A percentile compares a stretch with the other conserved stretches of the same genome.
Conservation (phyloP, 2,888 invertebrate genomes). For the Drosophila cracens region DNA sequence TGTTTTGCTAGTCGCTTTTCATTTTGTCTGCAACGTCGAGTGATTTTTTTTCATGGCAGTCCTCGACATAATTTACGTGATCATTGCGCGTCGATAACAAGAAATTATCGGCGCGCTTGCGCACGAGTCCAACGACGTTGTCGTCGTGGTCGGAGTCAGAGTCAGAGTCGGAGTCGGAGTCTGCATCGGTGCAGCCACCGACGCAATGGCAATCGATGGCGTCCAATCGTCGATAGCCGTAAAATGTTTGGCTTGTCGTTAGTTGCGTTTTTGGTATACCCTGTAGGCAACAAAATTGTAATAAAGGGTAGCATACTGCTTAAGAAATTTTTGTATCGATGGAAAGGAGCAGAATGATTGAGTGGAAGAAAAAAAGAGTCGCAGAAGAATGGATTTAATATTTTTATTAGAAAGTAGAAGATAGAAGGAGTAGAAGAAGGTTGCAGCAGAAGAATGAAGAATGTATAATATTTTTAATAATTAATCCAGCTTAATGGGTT, state of each 20-base stretch:
- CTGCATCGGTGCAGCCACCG: constrained; percentile 37
- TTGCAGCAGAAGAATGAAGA: background rate
- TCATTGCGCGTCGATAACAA: constrained; percentile 80
- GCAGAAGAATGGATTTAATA: too few relatives aligned
- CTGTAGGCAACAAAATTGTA: constrained; percentile 10
- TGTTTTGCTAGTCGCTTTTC: constrained; percentile 48
- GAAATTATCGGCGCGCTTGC: constrained; percentile 80
- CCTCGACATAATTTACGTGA: constrained; percentile 82
- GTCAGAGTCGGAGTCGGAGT: background rate
- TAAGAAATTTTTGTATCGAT: background rate
- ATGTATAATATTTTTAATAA: background rate
- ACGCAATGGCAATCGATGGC: constrained; percentile 67
- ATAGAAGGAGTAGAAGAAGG: background rate
- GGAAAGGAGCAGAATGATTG: background rate
- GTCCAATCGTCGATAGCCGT: constrained; percentile 59
- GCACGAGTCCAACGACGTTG: constrained; percentile 58
- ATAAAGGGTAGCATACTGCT: background rate
- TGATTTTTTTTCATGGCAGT: constrained; percentile 55
- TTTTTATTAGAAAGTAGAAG: background rate
- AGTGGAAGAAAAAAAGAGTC: background rate
- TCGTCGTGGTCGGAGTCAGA: constrained; percentile 22
- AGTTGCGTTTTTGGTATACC: constrained; percentile 41
- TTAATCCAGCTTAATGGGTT: background rate
- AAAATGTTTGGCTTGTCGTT: constrained; percentile 52
- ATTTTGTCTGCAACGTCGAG: constrained; percentile 46